Evolutionary conservation across 2,797 vertebrate species (phyloP), one percentile per base, ranked within the genome.

Genomic region (Sternotherus odoratus): DNA sequence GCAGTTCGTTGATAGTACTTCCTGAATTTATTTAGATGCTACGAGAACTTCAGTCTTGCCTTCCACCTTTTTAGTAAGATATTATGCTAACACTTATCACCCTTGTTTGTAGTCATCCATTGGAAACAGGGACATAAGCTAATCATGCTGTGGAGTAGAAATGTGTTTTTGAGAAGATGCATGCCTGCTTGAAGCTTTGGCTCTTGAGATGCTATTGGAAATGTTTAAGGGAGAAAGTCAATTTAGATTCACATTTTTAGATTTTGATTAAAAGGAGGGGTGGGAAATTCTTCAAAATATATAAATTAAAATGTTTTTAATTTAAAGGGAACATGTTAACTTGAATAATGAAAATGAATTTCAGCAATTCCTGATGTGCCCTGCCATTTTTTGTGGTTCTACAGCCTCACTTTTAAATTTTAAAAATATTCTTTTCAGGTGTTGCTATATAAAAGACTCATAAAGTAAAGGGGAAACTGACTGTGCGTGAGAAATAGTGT

Each of bases 101-200:
- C 91, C 96, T 94, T 97, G 95, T 97, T 93, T 96, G 88, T 39
- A 36, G 19, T 8, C 93, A 39, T 95, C 95, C 96, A 96, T 97
- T 97, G 96, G 96, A 97, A 95, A 96, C 95, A 97, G 92, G 89
- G 43, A 75, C 23, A 75, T 16, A 48, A 48, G 26, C 26, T 12
- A 75, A 12, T 75, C 15, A 8, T 46, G 95, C 93, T 46, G 81
- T 85, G 90, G 92, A 87, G 24, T 12, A 89, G 85, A 82, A 86
- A 91, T 93, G 94, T 89, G 17, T 66, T 66, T 95, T 86, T 21
- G 89, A 66, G 19, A 92, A 79, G 94, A 95, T 88, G 83, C 83
- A 4, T 92, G 93, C 77, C 91, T 72, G 77, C 90, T 56, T 8
- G 1, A 79, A 91, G 6, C 96, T 97, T 96, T 96, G 96, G 95